phyloP scores from a whole-genome alignment of 2,113 vertebrate species.

The Dasyprocta punctata region DNA sequence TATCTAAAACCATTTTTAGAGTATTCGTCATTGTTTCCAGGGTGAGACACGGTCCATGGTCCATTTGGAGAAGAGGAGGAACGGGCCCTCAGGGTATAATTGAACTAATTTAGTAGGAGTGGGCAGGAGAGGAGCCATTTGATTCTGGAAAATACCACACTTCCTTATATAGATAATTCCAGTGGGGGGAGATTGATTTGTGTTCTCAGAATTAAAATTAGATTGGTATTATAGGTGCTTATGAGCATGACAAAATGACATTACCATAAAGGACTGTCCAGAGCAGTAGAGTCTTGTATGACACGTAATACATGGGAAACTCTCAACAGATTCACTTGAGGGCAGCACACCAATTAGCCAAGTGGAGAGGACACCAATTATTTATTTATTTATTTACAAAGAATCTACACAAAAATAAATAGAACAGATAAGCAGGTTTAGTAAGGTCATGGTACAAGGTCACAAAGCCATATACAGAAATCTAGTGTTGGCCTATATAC shows the following conservation, averaged over 20 bases:
- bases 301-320: background rate
- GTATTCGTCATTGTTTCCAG: background rate
- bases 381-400: too few species aligned
- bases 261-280: background rate
- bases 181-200: background rate
- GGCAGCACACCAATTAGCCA: background rate
- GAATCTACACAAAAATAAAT: too few species aligned
- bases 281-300: background rate
- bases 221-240: background rate
- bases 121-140: background rate
- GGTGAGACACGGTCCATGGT: background rate
- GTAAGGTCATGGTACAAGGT: too few species aligned
- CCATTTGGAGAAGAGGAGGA: constrained; percentile 22
- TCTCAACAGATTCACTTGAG: background rate
- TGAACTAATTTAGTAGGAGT: constrained; percentile 40
- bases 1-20: constrained; percentile 1
- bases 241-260: background rate
- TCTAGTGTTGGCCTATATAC: too few species aligned
- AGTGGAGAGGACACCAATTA: background rate
- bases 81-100: background rate
- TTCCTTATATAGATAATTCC: constrained; percentile 3
- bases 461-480: too few species aligned
- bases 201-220: constrained; percentile 10
- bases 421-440: too few species aligned
- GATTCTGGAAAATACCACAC: background rate